Evolutionary conservation across 30 jellyfish, hydroid and myxozoan species (phyloP).

Genomic region (Sanderia malayensis): DNA sequence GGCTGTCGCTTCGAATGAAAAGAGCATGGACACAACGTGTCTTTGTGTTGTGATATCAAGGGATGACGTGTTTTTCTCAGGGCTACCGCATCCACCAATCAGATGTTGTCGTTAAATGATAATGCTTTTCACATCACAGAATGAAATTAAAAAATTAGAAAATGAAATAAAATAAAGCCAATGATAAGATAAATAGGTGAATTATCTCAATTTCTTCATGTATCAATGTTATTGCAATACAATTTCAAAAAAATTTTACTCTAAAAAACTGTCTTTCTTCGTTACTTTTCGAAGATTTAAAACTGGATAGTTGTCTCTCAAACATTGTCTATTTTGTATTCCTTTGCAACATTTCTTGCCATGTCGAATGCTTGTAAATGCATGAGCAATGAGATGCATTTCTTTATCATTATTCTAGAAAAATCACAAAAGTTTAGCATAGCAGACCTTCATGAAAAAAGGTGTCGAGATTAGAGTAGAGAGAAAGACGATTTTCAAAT

Average conservation of each 20-base stretch:
- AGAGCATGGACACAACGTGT: slow-evolving; percentile 13
- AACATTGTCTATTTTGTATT: slow-evolving; percentile 50
- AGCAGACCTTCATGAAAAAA: not conserved
- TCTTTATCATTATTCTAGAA: slow-evolving; percentile 69
- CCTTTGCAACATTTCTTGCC: slow-evolving; percentile 83
- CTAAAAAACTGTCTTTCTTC: too few species aligned
- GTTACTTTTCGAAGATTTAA: too few species aligned
- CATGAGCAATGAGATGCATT: slow-evolving; percentile 82
- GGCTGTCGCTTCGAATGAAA: too few species aligned
- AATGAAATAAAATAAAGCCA: not conserved
- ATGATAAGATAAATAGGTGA: not conserved
- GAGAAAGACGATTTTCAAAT: too few species aligned
- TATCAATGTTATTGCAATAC: too few species aligned
- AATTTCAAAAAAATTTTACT: not conserved
- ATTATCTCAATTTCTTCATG: not conserved
- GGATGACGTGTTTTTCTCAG: not conserved
- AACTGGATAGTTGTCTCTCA: too few species aligned
- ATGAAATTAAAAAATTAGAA: too few species aligned
- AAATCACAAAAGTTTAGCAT: not conserved
- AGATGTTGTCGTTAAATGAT: not conserved
- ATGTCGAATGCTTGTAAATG: slow-evolving; percentile 87
- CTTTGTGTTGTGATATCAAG: not conserved
- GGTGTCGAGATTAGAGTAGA: not conserved
- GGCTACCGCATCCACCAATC: not conserved
- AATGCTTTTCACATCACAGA: not conserved